Percentiles rank a stretch among this genome's conserved stretches.
phyloP scores from a whole-genome alignment of 2,113 vertebrate genomes.

The Anas platyrhynchos region DNA sequence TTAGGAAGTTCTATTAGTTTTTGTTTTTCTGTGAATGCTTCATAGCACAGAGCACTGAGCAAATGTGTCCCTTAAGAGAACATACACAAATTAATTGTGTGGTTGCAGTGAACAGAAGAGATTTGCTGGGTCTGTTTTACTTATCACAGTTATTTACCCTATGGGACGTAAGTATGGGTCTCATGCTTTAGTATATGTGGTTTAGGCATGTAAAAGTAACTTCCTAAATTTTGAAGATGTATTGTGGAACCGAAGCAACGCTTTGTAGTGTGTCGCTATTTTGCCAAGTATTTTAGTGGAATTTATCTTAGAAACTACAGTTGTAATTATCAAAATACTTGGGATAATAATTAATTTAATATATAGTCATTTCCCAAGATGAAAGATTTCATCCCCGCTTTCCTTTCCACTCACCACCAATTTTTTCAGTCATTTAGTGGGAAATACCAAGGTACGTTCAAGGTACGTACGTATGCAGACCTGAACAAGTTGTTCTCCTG shows the following conservation, averaged over 20 bases:
- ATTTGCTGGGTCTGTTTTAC: background rate
- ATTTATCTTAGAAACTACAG: background rate
- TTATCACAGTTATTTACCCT: background rate
- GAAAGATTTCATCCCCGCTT: background rate
- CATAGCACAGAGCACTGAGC: background rate
- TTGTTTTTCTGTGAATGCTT: background rate
- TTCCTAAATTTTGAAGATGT: background rate
- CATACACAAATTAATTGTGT: background rate
- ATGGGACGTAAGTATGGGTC: background rate
- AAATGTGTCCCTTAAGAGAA: background rate
- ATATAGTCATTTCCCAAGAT: background rate
- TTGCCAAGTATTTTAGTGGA: background rate
- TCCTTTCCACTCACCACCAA: background rate
- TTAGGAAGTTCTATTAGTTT: background rate
- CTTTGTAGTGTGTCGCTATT: background rate
- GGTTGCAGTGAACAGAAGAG: background rate
- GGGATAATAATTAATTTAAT: too few relatives aligned
- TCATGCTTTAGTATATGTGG: background rate
- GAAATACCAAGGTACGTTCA: rapidly evolving
- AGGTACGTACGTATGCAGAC: too few relatives aligned
- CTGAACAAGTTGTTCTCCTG: background rate
- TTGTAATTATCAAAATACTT: background rate
- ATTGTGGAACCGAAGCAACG: background rate
- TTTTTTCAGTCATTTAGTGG: background rate
- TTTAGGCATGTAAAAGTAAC: background rate